These are phyloP conservation scores for Drosophila repletoides DNA, from an alignment of 1,140 invertebrate genomes.

Conservation along the genomic window DNA sequence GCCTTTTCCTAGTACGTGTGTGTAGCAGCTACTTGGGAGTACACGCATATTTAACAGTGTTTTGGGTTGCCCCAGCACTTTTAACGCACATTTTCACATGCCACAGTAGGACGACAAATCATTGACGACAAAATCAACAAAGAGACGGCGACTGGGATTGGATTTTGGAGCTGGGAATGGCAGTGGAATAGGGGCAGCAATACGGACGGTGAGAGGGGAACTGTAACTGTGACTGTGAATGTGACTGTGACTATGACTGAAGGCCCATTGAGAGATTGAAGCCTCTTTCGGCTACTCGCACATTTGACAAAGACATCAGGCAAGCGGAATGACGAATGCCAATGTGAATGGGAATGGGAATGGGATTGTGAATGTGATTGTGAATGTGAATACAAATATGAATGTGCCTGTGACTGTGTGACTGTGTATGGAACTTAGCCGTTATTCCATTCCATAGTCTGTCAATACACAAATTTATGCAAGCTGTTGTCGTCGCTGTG, in stretches of 20 bases:
- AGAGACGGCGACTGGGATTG: not conserved
- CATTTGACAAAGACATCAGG: constrained; percentile 66
- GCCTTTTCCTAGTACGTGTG: not conserved
- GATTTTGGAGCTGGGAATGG: not conserved
- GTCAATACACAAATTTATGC: constrained; percentile 75
- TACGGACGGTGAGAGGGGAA: not conserved
- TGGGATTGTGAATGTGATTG: not conserved
- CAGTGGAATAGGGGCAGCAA: not conserved
- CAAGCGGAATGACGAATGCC: constrained; percentile 54
- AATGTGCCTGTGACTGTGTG: not conserved
- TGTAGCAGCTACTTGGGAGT: constrained; percentile 2
- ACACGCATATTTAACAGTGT: constrained; percentile 12
- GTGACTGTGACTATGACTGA: not conserved
- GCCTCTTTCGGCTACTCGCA: constrained; percentile 28
- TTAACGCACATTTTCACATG: constrained; percentile 47
- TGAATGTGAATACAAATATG: constrained; percentile 4
- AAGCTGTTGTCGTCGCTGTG: constrained; percentile 58
- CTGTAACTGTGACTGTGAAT: no score
- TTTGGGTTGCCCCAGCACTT: not conserved
- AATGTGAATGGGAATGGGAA: constrained; percentile 1
- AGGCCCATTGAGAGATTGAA: constrained; percentile 34
- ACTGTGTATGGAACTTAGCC: constrained; percentile 51
- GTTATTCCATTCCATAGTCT: constrained; percentile 70
- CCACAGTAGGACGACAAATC: constrained; percentile 51
- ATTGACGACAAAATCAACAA: constrained; percentile 14